Evolutionary conservation across 2,888 invertebrate species (phyloP).

Genomic region (Schizotus pectinicornis): DNA sequence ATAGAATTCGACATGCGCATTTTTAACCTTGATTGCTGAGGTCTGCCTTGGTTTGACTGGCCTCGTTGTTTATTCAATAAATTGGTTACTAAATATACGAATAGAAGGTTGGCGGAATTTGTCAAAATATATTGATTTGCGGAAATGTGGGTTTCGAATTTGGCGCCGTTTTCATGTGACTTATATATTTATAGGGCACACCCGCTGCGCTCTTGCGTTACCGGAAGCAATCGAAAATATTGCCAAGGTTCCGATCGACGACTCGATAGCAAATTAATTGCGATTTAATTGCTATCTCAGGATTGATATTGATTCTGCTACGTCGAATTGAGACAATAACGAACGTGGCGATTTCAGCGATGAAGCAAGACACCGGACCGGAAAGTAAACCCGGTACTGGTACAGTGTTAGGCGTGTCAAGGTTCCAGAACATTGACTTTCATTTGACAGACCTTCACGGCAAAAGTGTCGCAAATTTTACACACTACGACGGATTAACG

Average conservation of each 20-base stretch:
- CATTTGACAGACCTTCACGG: conserved; percentile 23
- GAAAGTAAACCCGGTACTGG: conserved; percentile 6
- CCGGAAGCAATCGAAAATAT: too few species aligned
- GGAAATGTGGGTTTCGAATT: too few species aligned
- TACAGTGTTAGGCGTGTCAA: conserved; percentile 31
- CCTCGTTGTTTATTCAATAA: conserved; percentile 15
- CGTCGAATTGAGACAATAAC: too few species aligned
- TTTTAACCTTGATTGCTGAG: conserved; percentile 18
- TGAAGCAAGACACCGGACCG: background rate
- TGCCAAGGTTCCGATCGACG: too few species aligned
- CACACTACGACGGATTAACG: background rate
- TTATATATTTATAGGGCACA: too few species aligned
- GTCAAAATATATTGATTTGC: too few species aligned
- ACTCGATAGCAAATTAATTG: too few species aligned
- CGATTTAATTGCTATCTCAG: too few species aligned
- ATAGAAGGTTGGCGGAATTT: too few species aligned
- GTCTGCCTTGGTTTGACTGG: conserved; percentile 21
- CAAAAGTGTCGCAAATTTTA: conserved; percentile 1
- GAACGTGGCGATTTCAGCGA: background rate
- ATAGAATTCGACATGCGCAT: conserved; percentile 11
- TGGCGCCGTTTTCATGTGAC: too few species aligned
- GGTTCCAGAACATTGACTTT: conserved; percentile 35
- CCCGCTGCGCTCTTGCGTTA: too few species aligned
- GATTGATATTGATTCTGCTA: too few species aligned
- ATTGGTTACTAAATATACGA: background rate